Conservation (phyloP, 2,113 vertebrate genomes). For the Pteruthius melanotis region DNA sequence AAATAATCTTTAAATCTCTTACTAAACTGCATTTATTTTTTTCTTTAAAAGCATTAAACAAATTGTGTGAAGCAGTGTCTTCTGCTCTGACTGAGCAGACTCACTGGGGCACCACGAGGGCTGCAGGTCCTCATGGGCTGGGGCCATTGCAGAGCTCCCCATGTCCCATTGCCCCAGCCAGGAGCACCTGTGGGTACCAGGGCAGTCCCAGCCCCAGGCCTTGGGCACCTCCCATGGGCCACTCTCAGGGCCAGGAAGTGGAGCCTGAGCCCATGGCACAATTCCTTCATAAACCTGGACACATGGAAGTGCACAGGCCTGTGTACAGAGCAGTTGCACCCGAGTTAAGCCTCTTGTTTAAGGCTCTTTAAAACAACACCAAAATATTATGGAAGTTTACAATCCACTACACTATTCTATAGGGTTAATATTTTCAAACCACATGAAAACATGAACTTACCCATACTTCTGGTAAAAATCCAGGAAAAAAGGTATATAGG, state of each 20-base stretch:
- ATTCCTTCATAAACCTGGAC: not conserved
- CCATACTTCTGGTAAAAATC: not conserved
- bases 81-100: not conserved
- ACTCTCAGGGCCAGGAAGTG: not conserved
- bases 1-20: not conserved
- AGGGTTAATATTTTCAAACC: not conserved
- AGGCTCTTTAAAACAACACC: not conserved
- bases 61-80: not conserved
- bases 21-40: not conserved
- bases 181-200: not conserved
- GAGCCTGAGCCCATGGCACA: not conserved
- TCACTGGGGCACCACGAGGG: too few relatives aligned
- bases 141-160: rapidly evolving
- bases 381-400: not conserved
- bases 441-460: not conserved
- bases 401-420: not conserved
- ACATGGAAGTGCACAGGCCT: not conserved
- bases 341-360: not conserved
- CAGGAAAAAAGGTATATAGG: not conserved
- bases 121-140: not conserved
- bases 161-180: not conserved
- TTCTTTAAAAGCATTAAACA: not conserved
- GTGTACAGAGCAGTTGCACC: rapidly evolving
- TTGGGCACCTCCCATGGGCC: rapidly evolving
- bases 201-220: not conserved